Evolutionary conservation across 2,113 vertebrate species (phyloP), one percentile per base, ranked within the genome.

Genomic region (Orientallactaga bullata): DNA sequence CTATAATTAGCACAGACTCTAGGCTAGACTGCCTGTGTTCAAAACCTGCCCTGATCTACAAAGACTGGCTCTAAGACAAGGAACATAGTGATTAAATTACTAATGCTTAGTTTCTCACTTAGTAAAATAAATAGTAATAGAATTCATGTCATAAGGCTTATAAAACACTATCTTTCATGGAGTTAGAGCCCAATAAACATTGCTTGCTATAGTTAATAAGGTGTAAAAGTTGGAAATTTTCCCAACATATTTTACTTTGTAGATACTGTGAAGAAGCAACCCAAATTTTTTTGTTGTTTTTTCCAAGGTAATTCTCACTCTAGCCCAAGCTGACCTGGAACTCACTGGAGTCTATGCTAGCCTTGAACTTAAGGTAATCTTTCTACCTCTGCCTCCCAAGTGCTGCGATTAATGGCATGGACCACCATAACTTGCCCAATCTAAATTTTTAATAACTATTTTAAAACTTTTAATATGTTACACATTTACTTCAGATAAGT

Each of bases 391-490:
- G 55, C 55, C 55, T 55, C 11, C 55, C 55, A 55, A 55, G 55
- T 47, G 42, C 42, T 47, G 42, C 6, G 55, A 55, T 55, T 16
- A 55, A 55, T 15, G 12, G 55, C 55, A 16, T 55, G 55, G 10
- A 16, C 55, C 55, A 55, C 55, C 55, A 16, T 55, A 16, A 12
- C 55, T 55, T 12, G 42, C 42, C 42, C 55, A 55, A 55, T 55
- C 7, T 55, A 12, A 77, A 35, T 96, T 51, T 47, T 32, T 13
- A 85, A 73, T 16, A 83, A 61, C 15, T 42, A 15, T 51, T 89
- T 96, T 91, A 74, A 94, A 94, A 96, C 88, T 94, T 95, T 95
- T 86, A 92, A 71, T 1, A 87, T 12, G 65, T 58, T 94, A 58
- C 66, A 42, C 13, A 79, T 90, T 90, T 93, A 86, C 2, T 0